These are phyloP conservation scores for Mus pahari DNA, from an alignment of 2,113 vertebrate species.

Conservation along the genomic window DNA sequence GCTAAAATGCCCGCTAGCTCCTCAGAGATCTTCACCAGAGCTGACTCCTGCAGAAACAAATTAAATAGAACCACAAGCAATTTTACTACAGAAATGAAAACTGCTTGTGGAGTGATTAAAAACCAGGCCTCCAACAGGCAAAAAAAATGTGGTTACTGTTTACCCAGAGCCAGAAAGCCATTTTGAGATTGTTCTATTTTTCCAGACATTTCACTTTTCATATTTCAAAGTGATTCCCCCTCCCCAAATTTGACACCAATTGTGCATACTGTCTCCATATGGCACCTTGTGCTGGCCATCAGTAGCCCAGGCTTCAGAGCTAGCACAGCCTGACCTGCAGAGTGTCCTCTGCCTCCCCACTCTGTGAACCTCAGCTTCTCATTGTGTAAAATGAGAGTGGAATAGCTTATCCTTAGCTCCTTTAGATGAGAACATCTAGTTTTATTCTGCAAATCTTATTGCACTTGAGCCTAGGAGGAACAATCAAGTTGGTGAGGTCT, in stretches of 20 bases:
- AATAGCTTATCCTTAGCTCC: neutral
- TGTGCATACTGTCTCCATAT: neutral
- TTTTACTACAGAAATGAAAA: slow-evolving; percentile 92
- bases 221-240: slow-evolving; percentile 61
- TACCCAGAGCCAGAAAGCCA: slow-evolving; percentile 90
- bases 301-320: neutral
- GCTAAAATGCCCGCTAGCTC: slow-evolving; percentile 94
- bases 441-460: neutral
- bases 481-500: neutral
- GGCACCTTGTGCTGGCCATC: neutral
- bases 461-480: neutral
- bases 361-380: slow-evolving; percentile 12
- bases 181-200: slow-evolving; percentile 84
- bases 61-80: slow-evolving; percentile 91
- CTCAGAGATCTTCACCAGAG: slow-evolving; percentile 91
- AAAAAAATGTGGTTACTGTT: slow-evolving; percentile 90
- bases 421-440: neutral
- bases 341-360: neutral
- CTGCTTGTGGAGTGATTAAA: slow-evolving; percentile 92
- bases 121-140: slow-evolving; percentile 91
- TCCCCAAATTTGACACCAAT: neutral
- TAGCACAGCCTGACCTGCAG: neutral
- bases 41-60: slow-evolving; percentile 92
- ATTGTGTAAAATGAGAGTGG: neutral
- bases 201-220: slow-evolving; percentile 73